These are phyloP conservation scores for Lasioglossum lativentre DNA, from an alignment of 2,888 invertebrate species.

Conservation along the genomic window DNA sequence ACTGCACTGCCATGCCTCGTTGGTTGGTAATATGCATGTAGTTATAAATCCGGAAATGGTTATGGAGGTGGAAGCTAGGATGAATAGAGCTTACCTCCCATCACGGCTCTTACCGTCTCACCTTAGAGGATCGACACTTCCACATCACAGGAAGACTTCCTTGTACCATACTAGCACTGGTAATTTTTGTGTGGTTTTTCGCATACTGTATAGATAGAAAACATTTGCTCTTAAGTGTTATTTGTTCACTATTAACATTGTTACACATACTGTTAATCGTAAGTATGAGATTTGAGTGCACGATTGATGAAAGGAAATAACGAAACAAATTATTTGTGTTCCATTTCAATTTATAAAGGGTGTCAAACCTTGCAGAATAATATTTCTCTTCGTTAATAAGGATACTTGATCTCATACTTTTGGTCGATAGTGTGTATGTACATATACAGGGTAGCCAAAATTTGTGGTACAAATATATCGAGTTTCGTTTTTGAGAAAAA, in stretches of 20 bases:
- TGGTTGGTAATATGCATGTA: constrained; percentile 85
- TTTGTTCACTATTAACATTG: constrained; percentile 7
- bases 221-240: constrained; percentile 24
- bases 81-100: constrained; percentile 90
- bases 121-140: constrained; percentile 80
- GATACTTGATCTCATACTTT: not conserved
- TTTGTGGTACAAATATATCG: not conserved
- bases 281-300: not conserved
- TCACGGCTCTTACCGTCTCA: constrained; percentile 87
- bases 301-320: not conserved
- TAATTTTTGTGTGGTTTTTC: constrained; percentile 73
- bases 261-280: constrained; percentile 2
- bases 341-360: not conserved
- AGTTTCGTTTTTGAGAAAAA: not conserved
- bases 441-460: not conserved
- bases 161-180: constrained; percentile 82
- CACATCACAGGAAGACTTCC: constrained; percentile 84
- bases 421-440: not conserved
- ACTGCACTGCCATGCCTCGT: constrained; percentile 81
- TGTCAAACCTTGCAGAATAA: not conserved
- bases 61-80: constrained; percentile 95
- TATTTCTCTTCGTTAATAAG: not conserved
- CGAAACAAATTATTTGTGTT: not conserved
- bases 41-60: constrained; percentile 95
- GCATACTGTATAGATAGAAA: constrained; percentile 32